Base-by-base conservation (phyloP, 2,888 invertebrate genomes). In the Itoplectis maculator region DNA sequence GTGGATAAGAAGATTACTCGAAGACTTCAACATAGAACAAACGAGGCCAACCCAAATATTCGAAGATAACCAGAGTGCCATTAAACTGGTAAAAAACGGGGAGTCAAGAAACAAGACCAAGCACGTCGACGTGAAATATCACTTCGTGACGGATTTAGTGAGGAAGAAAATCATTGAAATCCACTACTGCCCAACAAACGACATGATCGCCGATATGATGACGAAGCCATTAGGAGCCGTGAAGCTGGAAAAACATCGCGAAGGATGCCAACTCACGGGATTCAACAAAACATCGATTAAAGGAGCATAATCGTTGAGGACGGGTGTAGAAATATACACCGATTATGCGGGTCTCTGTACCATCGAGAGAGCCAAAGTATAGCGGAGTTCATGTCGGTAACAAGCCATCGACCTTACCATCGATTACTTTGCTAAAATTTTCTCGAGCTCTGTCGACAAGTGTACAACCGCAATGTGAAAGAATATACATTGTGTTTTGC, bases 181-280 rank as follows among this genome's bases (percentile, higher is more conserved):
- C 8, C 15, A 40, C 42, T 86, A 85, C 70, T 81, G 76, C 56
- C 78, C 81, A 9, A 81, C 83, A 23, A 76, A 84, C 13, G 63
- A 83, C 3, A 85, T 86, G 79, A 70, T 79, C 3, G 87, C 85
- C 13, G 87, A 87, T 66, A 70, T 84, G 35, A 54, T 83, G 35
- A 85, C 86, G 1, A 86, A 87, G 72, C 84, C 83, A 40, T 79
- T 85, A 8, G 68, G 59, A 15, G 49, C 51, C 9, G 63, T 51
- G 9, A 85, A 82, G 78, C 81, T 84, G 42, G 51, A 70, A 23
- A 74, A 49, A 69, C 74, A 68, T 40, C 47, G 73, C 29, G 73
- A 65, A 18, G 51, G 65, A 65, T 79, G 65, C 51, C 54, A 79
- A 65, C 54, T 79, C 1, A 45, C 68, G 56, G 68, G 68, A 3